Evolutionary conservation across 2,113 vertebrate species (phyloP), one percentile per base, ranked within the genome.

Genomic region (Balaenoptera acutorostrata): DNA sequence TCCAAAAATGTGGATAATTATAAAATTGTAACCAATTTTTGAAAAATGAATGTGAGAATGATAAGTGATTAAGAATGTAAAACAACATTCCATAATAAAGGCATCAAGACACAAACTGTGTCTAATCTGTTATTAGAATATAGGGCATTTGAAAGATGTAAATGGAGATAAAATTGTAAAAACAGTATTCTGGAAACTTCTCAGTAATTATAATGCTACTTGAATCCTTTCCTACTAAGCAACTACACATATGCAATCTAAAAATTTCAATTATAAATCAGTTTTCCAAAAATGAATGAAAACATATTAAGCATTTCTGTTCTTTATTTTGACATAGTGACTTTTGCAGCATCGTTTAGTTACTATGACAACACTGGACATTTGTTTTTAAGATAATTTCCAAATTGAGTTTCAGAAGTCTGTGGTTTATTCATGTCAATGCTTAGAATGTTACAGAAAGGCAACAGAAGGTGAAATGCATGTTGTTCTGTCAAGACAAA

Each of bases 331-430:
- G 57, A 49, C 57, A 23, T 23, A 59, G 17, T 36, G 63, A 63
- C 49, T 86, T 97, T 86, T 52, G n/a, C 5, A 69, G 29, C 57
- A n/a, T 74, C 64, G 89, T 90, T 90, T 94, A 74, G 95, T 98
- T 98, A 68, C 96, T 97, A 91, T 98, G 97, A 97, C 96, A 97
- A 96, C 80, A 93, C 33, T n/a, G 10, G n/a, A 36, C 36, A 80
- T 93, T 63, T 90, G 36, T 57, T 93, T 82, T 84, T 49, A 93
- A 88, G 93, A 46, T 91, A 14, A 36, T 95, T 97, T 97, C 68
- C 74, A 84, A 88, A 96, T 13, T 52, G 61, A 93, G 59, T 29
- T 39, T 75, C 69, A 97, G 59, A 29, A 31, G 14, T 69, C 2
- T 92, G 75, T 90, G 44, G 27, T 94, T 97, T 77, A 93, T 72